A percentile compares a stretch with the other conserved stretches of the same genome.
These are phyloP conservation scores for Chelmon rostratus DNA, from an alignment of 2,797 vertebrate genomes.

Conservation along the genomic window DNA sequence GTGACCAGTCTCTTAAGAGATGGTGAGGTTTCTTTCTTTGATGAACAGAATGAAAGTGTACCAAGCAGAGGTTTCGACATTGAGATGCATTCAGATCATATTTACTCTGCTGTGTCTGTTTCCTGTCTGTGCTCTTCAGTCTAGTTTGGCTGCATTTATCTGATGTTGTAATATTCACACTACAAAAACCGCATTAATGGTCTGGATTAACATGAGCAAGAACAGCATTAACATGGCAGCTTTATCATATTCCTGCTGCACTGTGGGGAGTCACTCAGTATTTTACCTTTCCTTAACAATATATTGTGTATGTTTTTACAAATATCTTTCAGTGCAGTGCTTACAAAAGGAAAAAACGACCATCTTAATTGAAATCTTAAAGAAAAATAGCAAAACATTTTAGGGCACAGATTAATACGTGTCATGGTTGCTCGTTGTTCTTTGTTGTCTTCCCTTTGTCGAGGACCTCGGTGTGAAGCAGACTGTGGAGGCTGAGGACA, in stretches of 20 bases:
- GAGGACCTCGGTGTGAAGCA: not conserved
- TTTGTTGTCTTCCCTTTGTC: not conserved
- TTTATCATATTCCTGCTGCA: slow-evolving; percentile 38
- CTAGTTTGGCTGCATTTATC: not conserved
- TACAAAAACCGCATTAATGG: slow-evolving; percentile 23
- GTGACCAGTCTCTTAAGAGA: slow-evolving; percentile 23
- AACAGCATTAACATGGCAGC: slow-evolving; percentile 62
- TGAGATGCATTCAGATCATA: not conserved
- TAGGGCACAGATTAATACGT: not conserved
- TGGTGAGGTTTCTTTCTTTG: not conserved
- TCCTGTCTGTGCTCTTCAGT: not conserved
- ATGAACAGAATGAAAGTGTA: not conserved
- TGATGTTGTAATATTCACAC: slow-evolving; percentile 23
- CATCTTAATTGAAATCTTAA: not conserved
- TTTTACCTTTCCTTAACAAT: slow-evolving; percentile 28
- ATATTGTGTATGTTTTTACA: slow-evolving; percentile 7
- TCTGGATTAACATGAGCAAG: slow-evolving; percentile 13
- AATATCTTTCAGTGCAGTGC: not conserved
- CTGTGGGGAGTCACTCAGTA: slow-evolving; percentile 54
- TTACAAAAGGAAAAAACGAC: not conserved
- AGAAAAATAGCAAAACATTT: not conserved
- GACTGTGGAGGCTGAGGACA: slow-evolving; percentile 11
- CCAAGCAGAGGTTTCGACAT: not conserved
- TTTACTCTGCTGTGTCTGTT: not conserved
- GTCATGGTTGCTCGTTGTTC: not conserved